Base-by-base conservation (phyloP, 2,888 invertebrate species). In the Maniola hyperantus region DNA sequence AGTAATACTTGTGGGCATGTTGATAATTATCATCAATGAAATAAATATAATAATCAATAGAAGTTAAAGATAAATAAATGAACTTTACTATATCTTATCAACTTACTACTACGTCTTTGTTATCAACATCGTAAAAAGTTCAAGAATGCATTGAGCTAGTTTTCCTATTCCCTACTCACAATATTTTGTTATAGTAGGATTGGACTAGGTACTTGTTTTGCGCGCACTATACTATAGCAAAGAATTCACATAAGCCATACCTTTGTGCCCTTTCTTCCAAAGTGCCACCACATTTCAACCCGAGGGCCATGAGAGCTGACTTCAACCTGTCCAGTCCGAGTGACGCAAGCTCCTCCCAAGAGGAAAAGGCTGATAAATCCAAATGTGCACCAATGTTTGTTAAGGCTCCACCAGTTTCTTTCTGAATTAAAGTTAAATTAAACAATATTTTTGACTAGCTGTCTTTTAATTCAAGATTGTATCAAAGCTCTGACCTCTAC, bases 271-370 rank as follows among this genome's bases (percentile, higher is more conserved):
- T 94, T 88, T 99, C 99, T 89, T 99, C 99, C 62, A 99, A 90
- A 6, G 99, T 99, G 1, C 99, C 99, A 66, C 99, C 99, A 89
- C 99, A 99, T 88, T 99, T 99, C 1, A 99, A 93, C 0, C 98
- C 98, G 18, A 99, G 92, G 5, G 99, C 99, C 96, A 99, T 97
- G 13, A 99, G 90, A 0, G 99, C 99, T 0, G 99, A 99, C 86
- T 99, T 99, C 46, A 99, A 93, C 81, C 99, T 95, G 92, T 99
- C 99, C 74, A 99, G 89, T 20, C 99, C 99, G 4, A 99, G 93
- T 0, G 99, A 99, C 0, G 99, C 99, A 71, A 99, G 88, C 88
- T 99, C 99, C 89, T 98, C 97, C 95, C 97, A 97, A 20, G 98
- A 98, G 0, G 98, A 98, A 85, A 99, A 99, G 0, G 99, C 98